Percentiles rank a stretch among this genome's conserved stretches.
phyloP scores from a whole-genome alignment of 2,797 vertebrate species.

The Dicrostonyx torquatus region DNA sequence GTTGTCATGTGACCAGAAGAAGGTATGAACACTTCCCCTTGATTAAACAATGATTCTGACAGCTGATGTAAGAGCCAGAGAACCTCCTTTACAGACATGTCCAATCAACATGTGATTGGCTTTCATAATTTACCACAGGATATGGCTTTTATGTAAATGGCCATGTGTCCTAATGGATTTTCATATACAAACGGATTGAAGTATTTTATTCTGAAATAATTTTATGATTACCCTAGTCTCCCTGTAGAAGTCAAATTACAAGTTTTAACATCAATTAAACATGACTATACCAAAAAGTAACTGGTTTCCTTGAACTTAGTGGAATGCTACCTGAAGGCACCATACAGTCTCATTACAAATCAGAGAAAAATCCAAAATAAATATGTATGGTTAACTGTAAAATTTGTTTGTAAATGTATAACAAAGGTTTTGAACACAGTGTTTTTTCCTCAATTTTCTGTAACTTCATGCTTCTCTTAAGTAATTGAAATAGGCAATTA shows the following conservation, averaged over 20 bases:
- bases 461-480: neutral
- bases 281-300: neutral
- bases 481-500: neutral
- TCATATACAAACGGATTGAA: neutral
- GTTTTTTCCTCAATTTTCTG: neutral
- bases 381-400: neutral
- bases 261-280: neutral
- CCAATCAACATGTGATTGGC: too few species aligned
- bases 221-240: constrained; percentile 28
- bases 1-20: neutral
- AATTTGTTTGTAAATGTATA: neutral
- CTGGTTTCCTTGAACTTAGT: neutral
- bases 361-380: neutral
- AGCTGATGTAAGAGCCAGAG: neutral
- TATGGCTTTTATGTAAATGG: neutral
- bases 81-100: neutral
- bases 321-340: neutral
- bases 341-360: neutral
- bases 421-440: neutral
- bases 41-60: neutral
- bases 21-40: neutral
- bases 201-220: constrained; percentile 3
- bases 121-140: neutral
- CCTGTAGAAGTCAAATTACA: neutral
- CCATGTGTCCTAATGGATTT: neutral